Conservation (phyloP, 2,113 vertebrate genomes). For the Neolamprologus kungweensis region DNA sequence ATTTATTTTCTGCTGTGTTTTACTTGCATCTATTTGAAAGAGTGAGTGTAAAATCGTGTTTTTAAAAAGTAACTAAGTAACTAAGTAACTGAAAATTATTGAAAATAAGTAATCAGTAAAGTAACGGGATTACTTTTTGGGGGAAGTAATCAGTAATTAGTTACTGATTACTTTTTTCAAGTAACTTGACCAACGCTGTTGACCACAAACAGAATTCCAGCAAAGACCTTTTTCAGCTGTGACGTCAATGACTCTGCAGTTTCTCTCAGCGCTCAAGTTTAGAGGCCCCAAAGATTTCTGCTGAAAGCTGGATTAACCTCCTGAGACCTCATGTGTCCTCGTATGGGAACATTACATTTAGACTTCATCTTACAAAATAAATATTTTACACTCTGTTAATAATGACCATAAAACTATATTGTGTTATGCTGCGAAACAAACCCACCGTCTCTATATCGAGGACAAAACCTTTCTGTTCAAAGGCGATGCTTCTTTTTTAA, state of each 20-base stretch:
- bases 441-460: not conserved
- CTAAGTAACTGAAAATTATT: no score
- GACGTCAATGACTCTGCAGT: not conserved
- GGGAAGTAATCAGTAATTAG: no score
- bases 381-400: not conserved
- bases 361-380: not conserved
- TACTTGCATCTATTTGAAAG: no score
- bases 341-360: not conserved
- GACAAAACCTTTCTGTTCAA: not conserved
- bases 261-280: not conserved
- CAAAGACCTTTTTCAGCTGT: not conserved
- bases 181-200: not conserved
- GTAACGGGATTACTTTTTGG: no score
- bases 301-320: not conserved
- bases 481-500: not conserved
- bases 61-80: no score
- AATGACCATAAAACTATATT: not conserved
- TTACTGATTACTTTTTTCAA: no score
- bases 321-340: not conserved
- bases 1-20: no score
- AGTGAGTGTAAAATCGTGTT: no score
- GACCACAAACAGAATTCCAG: constrained; percentile 33
- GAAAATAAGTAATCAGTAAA: no score
- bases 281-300: not conserved
- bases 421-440: not conserved